A percentile compares a stretch with the other conserved stretches of the same genome.
Evolutionary conservation across 1,140 invertebrate genomes (phyloP).

Genomic region (Caerostris darwini): DNA sequence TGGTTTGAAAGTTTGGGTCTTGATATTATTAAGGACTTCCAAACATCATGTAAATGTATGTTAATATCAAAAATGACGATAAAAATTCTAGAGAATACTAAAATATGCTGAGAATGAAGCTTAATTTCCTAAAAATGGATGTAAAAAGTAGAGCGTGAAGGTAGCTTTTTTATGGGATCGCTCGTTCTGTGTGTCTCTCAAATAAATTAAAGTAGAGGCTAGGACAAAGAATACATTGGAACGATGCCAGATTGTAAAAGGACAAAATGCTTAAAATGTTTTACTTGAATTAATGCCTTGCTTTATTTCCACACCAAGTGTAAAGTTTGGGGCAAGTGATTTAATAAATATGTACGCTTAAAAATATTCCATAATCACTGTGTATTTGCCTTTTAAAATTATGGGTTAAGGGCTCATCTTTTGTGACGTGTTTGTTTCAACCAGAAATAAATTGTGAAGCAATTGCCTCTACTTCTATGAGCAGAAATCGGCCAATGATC

Average conservation of each 20-base stretch:
- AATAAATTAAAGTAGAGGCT: conserved; percentile 40
- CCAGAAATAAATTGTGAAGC: background rate
- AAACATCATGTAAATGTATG: conserved; percentile 33
- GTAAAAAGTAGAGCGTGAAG: conserved; percentile 49
- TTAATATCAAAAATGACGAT: conserved; percentile 3
- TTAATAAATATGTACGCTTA: conserved; percentile 49
- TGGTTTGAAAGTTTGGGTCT: background rate
- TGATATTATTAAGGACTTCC: conserved; percentile 6
- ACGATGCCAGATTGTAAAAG: conserved; percentile 27
- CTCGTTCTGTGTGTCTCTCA: background rate
- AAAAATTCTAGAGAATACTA: conserved; percentile 30
- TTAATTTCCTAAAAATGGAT: conserved; percentile 60
- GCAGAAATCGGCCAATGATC: no score
- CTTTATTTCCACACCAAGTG: conserved; percentile 43
- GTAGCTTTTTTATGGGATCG: conserved; percentile 46
- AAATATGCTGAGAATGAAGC: conserved; percentile 47
- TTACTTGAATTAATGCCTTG: conserved; percentile 51
- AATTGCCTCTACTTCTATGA: no score
- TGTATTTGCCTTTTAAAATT: conserved; percentile 19
- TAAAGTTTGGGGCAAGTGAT: conserved; percentile 13
- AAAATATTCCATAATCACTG: background rate
- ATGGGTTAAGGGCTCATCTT: background rate
- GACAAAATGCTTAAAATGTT: conserved; percentile 66
- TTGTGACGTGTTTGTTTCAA: conserved; percentile 28
- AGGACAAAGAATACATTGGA: conserved; percentile 33